Evolutionary conservation across 2,888 invertebrate species (phyloP).

Genomic region (Diplolepis rosae): DNA sequence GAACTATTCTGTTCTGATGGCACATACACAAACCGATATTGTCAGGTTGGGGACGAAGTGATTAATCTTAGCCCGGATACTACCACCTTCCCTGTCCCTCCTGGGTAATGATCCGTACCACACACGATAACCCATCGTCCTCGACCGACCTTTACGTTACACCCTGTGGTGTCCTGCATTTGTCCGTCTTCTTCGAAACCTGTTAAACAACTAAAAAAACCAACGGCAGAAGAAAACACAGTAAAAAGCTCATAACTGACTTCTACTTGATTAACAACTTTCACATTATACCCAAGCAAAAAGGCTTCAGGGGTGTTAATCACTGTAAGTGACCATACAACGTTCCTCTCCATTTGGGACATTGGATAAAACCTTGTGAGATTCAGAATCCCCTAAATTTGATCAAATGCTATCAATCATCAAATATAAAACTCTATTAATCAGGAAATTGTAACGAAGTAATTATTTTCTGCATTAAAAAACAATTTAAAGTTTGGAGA

Average conservation of each 20-base stretch:
- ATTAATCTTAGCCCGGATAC: slow-evolving; percentile 67
- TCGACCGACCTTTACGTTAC: slow-evolving; percentile 6
- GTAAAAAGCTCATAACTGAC: neutral
- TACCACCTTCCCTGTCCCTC: slow-evolving; percentile 47
- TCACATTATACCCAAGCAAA: neutral
- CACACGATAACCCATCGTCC: slow-evolving; percentile 67
- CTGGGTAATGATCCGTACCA: slow-evolving; percentile 73
- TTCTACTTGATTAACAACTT: neutral
- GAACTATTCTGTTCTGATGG: slow-evolving; percentile 40
- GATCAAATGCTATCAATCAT: too few relatives aligned
- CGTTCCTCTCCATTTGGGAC: neutral
- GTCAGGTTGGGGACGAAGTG: slow-evolving; percentile 58
- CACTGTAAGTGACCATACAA: neutral
- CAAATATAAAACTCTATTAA: too few relatives aligned
- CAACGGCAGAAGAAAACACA: neutral
- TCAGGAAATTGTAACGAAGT: too few relatives aligned
- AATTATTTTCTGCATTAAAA: too few relatives aligned
- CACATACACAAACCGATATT: slow-evolving; percentile 60
- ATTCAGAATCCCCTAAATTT: too few relatives aligned
- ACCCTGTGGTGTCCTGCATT: slow-evolving; percentile 21
- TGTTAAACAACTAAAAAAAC: slow-evolving; percentile 20
- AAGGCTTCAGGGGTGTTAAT: neutral
- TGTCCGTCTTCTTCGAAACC: slow-evolving; percentile 23
- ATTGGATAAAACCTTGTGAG: too few relatives aligned
- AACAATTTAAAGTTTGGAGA: too few relatives aligned